Conservation (phyloP, 1,140 invertebrate species). For the Drosophila sucinea region DNA sequence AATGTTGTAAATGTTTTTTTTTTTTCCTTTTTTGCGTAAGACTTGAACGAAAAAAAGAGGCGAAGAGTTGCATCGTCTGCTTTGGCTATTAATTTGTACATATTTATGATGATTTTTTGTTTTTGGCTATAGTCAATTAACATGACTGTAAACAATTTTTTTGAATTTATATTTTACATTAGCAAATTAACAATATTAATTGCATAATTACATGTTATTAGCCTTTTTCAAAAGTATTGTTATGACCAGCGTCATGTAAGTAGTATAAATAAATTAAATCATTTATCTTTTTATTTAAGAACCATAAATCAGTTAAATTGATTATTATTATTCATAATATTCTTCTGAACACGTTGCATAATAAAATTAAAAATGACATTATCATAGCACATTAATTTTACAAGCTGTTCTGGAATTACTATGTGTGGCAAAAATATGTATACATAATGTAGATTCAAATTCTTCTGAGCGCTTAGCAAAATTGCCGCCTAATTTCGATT, state of each 20-base stretch:
- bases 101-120: slow-evolving; percentile 26
- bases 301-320: no score
- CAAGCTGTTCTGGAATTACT: no score
- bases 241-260: neutral
- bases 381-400: no score
- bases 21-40: slow-evolving; percentile 64
- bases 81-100: slow-evolving; percentile 40
- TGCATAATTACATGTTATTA: neutral
- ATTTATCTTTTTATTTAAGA: no score
- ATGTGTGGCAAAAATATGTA: no score
- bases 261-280: no score
- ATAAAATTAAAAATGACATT: no score
- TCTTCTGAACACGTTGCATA: no score
- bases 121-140: neutral
- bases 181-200: neutral
- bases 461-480: no score
- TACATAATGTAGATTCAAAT: no score
- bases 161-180: neutral
- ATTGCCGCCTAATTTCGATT: neutral
- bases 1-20: slow-evolving; percentile 8
- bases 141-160: no score
- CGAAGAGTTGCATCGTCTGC: slow-evolving; percentile 26
- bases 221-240: neutral
- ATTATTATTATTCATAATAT: no score
- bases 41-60: slow-evolving; percentile 22